Conservation (phyloP, 2,113 vertebrate species). For the Peromyscus maniculatus region DNA sequence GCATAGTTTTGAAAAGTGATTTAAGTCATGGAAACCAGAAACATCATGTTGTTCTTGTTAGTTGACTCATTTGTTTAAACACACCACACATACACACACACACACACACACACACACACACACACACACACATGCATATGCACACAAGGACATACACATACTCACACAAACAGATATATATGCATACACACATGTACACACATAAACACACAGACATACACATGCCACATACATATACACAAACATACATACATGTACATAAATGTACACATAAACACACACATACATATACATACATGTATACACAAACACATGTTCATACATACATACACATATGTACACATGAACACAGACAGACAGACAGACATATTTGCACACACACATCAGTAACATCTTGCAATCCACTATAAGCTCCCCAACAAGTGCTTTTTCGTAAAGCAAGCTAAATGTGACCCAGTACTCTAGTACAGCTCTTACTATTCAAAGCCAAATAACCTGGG, state of each 20-base stretch:
- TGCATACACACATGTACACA: neutral
- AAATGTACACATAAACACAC: neutral
- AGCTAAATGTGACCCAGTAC: slow-evolving; percentile 62
- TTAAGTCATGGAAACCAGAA: neutral
- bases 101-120: neutral
- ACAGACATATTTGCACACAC: neutral
- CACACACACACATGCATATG: neutral
- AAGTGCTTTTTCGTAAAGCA: slow-evolving; percentile 44
- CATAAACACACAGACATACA: neutral
- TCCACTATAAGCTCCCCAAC: neutral
- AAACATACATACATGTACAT: too few relatives aligned
- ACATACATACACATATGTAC: neutral
- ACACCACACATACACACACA: neutral
- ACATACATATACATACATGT: neutral
- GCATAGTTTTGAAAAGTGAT: neutral
- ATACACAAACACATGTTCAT: neutral
- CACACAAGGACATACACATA: neutral
- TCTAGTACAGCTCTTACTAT: slow-evolving; percentile 61
- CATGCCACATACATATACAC: neutral
- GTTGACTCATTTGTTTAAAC: neutral
- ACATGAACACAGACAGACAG: neutral
- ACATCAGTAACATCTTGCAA: slow-evolving; percentile 27
- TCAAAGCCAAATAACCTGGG: slow-evolving; percentile 75
- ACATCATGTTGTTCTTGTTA: slow-evolving; percentile 13
- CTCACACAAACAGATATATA: neutral